phyloP scores from a whole-genome alignment of 2,113 vertebrate genomes.

The Rissa tridactyla region DNA sequence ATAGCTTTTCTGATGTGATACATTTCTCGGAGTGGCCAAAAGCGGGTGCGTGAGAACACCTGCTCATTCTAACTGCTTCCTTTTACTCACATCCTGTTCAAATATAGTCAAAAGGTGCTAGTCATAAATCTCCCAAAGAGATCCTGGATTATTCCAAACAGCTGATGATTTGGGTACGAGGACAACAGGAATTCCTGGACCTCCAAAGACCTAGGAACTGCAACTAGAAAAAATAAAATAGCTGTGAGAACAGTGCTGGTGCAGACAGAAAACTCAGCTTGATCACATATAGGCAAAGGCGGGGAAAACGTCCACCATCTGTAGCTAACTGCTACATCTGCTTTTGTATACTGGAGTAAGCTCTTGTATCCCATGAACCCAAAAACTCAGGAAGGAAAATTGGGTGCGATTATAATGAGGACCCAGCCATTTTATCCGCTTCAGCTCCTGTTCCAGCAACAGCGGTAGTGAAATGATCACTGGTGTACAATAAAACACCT shows the following conservation, averaged over 20 bases:
- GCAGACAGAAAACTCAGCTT: neutral
- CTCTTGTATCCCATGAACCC: neutral
- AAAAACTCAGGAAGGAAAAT: neutral
- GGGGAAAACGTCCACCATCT: neutral
- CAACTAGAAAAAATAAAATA: neutral
- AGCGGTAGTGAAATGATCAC: neutral
- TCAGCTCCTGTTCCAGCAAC: neutral
- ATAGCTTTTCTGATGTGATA: constrained; percentile 37
- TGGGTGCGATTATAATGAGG: neutral
- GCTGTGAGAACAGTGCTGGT: neutral
- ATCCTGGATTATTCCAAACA: constrained; percentile 8
- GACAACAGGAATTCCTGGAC: constrained; percentile 3
- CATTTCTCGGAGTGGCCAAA: constrained; percentile 47
- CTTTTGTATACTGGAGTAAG: neutral
- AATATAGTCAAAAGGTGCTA: neutral
- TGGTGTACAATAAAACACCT: neutral
- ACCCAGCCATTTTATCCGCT: neutral
- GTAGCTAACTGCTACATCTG: neutral
- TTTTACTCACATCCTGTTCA: constrained; percentile 77
- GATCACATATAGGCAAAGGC: neutral
- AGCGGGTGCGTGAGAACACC: constrained; percentile 42
- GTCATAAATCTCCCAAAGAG: constrained; percentile 4
- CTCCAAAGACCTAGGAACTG: neutral
- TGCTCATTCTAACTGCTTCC: constrained; percentile 67
- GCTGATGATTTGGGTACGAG: neutral